A percentile compares a stretch with the other conserved stretches of the same genome.
Conservation (phyloP, 2,797 vertebrate genomes). For the Rhynchotus rufescens region DNA sequence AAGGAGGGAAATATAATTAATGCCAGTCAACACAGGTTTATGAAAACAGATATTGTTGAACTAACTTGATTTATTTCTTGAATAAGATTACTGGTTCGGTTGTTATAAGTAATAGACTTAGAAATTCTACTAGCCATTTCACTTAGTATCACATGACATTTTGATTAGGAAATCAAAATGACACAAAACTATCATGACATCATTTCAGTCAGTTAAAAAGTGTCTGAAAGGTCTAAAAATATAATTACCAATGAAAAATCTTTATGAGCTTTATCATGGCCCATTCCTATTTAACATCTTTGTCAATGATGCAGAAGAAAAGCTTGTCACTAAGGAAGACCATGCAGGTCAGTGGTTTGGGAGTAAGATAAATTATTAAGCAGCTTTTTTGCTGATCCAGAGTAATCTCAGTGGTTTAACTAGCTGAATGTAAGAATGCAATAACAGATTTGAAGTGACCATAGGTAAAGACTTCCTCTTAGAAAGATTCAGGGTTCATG, state of each 20-base stretch:
- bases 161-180: background rate
- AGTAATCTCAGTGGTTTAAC: background rate
- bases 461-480: background rate
- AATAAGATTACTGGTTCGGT: constrained; percentile 60
- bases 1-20: constrained; percentile 63
- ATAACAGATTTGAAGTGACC: background rate
- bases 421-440: background rate
- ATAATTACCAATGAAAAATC: background rate
- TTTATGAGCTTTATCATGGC: background rate
- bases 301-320: background rate
- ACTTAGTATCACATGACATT: background rate
- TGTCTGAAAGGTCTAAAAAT: constrained; percentile 13
- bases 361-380: background rate
- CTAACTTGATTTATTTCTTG: constrained; percentile 59
- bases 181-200: background rate
- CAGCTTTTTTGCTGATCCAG: background rate
- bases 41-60: constrained; percentile 66
- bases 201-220: background rate
- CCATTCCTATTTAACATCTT: background rate
- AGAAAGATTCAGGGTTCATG: background rate
- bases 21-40: constrained; percentile 66
- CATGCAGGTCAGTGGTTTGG: background rate
- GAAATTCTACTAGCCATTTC: background rate
- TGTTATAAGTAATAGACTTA: constrained; percentile 30
- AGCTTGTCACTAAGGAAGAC: background rate